Conservation (phyloP, 2,888 invertebrate species). For the Epiblema foenella region DNA sequence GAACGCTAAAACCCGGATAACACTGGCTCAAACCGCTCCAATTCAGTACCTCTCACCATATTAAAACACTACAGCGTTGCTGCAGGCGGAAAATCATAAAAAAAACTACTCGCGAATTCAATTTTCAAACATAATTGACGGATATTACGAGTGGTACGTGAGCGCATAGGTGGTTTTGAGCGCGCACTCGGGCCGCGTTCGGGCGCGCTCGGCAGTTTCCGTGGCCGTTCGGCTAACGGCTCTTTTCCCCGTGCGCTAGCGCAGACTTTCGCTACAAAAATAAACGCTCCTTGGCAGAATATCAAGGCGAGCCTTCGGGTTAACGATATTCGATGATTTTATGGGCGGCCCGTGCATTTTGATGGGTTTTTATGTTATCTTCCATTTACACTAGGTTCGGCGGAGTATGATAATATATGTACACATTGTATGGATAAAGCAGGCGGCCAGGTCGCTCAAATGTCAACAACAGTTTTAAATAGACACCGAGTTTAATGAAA, state of each 20-base stretch:
- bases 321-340: conserved; percentile 70
- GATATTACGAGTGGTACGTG: conserved; percentile 42
- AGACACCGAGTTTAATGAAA: conserved; percentile 40
- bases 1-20: conserved; percentile 36
- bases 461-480: conserved; percentile 42
- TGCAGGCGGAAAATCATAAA: conserved; percentile 49
- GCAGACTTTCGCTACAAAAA: conserved; percentile 82
- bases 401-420: conserved; percentile 37
- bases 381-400: conserved; percentile 27
- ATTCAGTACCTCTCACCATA: conserved; percentile 49
- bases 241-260: conserved; percentile 69
- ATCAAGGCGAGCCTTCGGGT: conserved; percentile 82
- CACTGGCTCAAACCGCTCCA: conserved; percentile 5
- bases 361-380: conserved; percentile 30
- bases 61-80: conserved; percentile 17
- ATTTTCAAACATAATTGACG: conserved; percentile 36
- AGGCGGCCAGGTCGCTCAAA: conserved; percentile 33
- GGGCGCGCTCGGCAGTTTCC: conserved; percentile 71
- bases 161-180: conserved; percentile 62
- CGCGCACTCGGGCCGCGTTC: conserved; percentile 60
- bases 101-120: conserved; percentile 46
- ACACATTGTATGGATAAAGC: conserved; percentile 35
- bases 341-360: conserved; percentile 66
- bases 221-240: conserved; percentile 76
- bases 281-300: conserved; percentile 82